Conservation (phyloP, 2,797 vertebrate genomes). For the Hippocampus kuda region DNA sequence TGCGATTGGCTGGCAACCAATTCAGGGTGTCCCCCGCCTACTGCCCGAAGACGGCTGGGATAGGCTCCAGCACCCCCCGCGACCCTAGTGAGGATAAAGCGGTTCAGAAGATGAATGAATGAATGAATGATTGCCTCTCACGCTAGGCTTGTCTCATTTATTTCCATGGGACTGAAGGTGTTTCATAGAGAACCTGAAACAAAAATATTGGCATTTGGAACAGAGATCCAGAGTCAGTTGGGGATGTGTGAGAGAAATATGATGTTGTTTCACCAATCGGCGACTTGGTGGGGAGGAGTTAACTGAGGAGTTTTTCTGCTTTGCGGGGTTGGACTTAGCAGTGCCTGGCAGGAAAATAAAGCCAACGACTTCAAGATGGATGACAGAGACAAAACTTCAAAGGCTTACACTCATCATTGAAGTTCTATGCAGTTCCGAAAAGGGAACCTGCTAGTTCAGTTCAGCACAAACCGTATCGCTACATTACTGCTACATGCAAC, state of each 20-base stretch:
- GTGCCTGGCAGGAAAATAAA: constrained; percentile 68
- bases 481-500: background rate
- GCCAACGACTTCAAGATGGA: constrained; percentile 49
- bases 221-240: constrained; percentile 22
- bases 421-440: constrained; percentile 35
- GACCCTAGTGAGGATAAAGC: too few species aligned
- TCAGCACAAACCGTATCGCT: constrained; percentile 19
- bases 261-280: constrained; percentile 43
- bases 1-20: too few species aligned
- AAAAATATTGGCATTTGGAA: constrained; percentile 20
- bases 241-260: constrained; percentile 22
- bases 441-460: constrained; percentile 32
- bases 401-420: constrained; percentile 44
- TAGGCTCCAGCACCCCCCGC: too few species aligned
- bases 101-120: too few species aligned
- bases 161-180: constrained; percentile 5
- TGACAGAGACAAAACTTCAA: constrained; percentile 69
- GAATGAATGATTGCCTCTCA: constrained; percentile 20
- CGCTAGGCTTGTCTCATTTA: constrained; percentile 6
- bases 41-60: too few species aligned
- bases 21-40: too few species aligned
- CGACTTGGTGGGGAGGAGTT: constrained; percentile 34
- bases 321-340: constrained; percentile 63
- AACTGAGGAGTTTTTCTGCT: constrained; percentile 12
- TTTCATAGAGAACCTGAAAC: background rate